Percentiles rank a stretch among this genome's conserved stretches.
Conservation (phyloP, 1,140 invertebrate genomes). For the Tetramorium parvispinum region DNA sequence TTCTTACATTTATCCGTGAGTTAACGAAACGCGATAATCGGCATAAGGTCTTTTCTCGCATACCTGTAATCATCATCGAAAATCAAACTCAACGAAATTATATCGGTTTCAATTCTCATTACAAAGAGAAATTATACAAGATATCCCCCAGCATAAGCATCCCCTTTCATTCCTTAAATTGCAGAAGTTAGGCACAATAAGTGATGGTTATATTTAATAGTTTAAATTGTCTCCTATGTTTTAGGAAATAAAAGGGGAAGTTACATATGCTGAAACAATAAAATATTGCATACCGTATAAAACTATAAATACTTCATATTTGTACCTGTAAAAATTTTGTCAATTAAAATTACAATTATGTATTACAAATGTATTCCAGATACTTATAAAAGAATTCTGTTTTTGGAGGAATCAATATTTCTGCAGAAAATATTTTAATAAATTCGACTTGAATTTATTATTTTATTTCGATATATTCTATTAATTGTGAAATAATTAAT, state of each 20-base stretch:
- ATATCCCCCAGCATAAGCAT: neutral
- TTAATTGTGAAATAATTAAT: neutral
- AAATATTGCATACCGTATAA: conserved; percentile 7
- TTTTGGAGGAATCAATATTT: conserved; percentile 8
- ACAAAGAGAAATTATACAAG: conserved; percentile 18
- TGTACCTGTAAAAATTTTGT: conserved; percentile 20
- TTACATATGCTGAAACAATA: conserved; percentile 15
- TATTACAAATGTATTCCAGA: neutral
- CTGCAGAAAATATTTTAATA: neutral
- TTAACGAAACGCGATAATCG: conserved; percentile 27
- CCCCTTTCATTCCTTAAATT: conserved; percentile 29
- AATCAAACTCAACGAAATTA: conserved; percentile 46
- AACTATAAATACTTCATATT: conserved; percentile 37
- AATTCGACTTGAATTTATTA: neutral
- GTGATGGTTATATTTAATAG: neutral
- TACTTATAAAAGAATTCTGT: neutral
- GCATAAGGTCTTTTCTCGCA: conserved; percentile 33
- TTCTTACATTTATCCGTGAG: conserved; percentile 30
- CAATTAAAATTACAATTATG: conserved; percentile 11
- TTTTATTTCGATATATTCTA: neutral
- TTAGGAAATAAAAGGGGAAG: conserved; percentile 24
- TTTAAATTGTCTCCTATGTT: neutral
- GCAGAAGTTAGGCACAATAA: neutral
- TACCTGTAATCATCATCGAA: conserved; percentile 45
- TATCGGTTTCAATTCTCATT: conserved; percentile 10